These are phyloP conservation scores for Apteryx mantelli DNA, from an alignment of 2,113 vertebrate species.

Conservation along the genomic window DNA sequence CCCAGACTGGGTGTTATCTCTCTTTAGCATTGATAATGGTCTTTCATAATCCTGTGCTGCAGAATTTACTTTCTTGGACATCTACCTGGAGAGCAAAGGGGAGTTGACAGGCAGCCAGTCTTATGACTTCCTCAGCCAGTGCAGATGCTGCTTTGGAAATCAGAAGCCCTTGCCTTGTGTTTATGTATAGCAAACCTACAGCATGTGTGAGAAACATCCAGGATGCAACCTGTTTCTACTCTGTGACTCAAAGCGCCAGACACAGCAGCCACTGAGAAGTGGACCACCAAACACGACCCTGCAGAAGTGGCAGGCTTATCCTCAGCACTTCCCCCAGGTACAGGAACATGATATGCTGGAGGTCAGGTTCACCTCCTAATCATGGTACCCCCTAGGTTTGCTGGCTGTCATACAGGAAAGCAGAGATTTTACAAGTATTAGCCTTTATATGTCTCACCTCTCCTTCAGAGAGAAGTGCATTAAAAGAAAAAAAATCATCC, in stretches of 20 bases:
- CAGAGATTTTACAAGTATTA: not conserved
- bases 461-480: not conserved
- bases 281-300: not conserved
- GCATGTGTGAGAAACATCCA: not conserved
- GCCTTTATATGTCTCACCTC: not conserved
- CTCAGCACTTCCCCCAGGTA: not conserved
- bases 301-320: not conserved
- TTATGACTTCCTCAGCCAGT: not conserved
- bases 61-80: not conserved
- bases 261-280: not conserved
- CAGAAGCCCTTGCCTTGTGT: rapidly evolving
- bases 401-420: not conserved
- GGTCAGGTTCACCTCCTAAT: not conserved
- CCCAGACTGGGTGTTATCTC: not conserved
- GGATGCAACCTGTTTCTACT: not conserved
- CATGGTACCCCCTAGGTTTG: not conserved
- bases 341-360: not conserved
- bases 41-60: not conserved
- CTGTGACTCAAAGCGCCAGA: not conserved
- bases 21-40: not conserved
- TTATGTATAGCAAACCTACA: not conserved
- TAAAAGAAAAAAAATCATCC: not conserved
- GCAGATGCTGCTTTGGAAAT: rapidly evolving
- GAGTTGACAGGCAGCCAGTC: not conserved
- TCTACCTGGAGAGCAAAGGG: rapidly evolving